Percentiles rank a stretch among this genome's conserved stretches.
Conservation (phyloP, 2,888 invertebrate species). For the Scaptomyza parva region DNA sequence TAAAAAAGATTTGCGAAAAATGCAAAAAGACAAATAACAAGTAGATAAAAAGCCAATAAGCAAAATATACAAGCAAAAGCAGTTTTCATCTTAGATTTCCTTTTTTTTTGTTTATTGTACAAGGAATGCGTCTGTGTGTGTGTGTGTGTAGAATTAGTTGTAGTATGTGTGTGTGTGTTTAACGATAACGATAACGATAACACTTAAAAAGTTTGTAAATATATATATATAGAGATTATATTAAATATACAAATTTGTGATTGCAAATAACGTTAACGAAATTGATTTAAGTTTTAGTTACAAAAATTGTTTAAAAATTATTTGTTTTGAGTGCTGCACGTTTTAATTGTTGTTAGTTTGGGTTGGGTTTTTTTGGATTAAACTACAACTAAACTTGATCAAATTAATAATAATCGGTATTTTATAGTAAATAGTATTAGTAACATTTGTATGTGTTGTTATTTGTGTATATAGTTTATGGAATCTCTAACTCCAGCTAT, state of each 20-base stretch:
- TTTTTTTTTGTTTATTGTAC: slow-evolving; percentile 34
- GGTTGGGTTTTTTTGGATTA: not conserved
- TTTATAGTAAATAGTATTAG: slow-evolving; percentile 23
- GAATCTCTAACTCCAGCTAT: not conserved
- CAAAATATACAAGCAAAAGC: slow-evolving; percentile 70
- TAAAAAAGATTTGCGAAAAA: slow-evolving; percentile 24
- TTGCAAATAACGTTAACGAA: slow-evolving; percentile 37
- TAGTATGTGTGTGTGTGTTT: too few species aligned
- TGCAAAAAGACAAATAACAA: slow-evolving; percentile 41
- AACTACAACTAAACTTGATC: slow-evolving; percentile 20
- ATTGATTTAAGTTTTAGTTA: slow-evolving; percentile 7
- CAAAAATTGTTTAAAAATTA: slow-evolving; percentile 21
- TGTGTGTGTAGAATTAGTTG: slow-evolving; percentile 26
- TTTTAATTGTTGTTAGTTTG: slow-evolving; percentile 9
- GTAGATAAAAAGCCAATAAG: slow-evolving; percentile 62
- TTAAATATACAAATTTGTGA: slow-evolving; percentile 19
- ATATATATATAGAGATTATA: slow-evolving; percentile 1
- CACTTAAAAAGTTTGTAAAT: slow-evolving; percentile 27
- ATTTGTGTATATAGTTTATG: not conserved
- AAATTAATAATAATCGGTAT: slow-evolving; percentile 7
- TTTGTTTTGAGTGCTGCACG: slow-evolving; percentile 19
- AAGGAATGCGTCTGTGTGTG: slow-evolving; percentile 21
- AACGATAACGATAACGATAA: slow-evolving; percentile 43
- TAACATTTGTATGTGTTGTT: slow-evolving; percentile 14
- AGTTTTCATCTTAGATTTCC: slow-evolving; percentile 10